phyloP scores from a whole-genome alignment of 2,888 invertebrate genomes.

The Xanthorhoe designata region DNA sequence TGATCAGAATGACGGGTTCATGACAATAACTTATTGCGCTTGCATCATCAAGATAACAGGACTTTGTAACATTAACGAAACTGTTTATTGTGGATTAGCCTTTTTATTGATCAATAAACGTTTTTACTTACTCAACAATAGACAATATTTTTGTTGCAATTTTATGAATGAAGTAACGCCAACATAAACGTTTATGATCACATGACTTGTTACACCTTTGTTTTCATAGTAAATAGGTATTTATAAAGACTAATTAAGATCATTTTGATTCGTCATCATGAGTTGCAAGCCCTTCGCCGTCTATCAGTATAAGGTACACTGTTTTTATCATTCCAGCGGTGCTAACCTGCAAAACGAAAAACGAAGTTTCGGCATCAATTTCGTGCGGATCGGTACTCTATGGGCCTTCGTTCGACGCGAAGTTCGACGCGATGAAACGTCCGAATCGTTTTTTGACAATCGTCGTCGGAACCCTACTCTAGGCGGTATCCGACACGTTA shows the following conservation, averaged over 20 bases:
- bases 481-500: too few relatives aligned
- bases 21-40: conserved; percentile 10
- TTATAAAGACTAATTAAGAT: not conserved
- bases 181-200: not conserved
- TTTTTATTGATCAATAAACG: not conserved
- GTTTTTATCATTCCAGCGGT: too few relatives aligned
- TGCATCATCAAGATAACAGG: not conserved
- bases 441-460: too few relatives aligned
- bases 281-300: not conserved
- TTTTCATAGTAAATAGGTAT: not conserved
- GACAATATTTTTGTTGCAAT: not conserved
- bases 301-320: too few relatives aligned
- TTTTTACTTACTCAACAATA: not conserved
- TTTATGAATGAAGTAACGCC: not conserved
- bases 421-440: too few relatives aligned
- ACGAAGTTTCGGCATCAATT: too few relatives aligned
- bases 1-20: conserved; percentile 21
- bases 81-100: not conserved
- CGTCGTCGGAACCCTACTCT: too few relatives aligned
- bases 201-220: not conserved
- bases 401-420: too few relatives aligned
- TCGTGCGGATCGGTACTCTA: too few relatives aligned
- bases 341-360: too few relatives aligned
- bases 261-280: not conserved
- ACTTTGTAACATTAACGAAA: not conserved